These are phyloP conservation scores for Leptinotarsa texana DNA, from an alignment of 1,140 invertebrate genomes.

Conservation along the genomic window DNA sequence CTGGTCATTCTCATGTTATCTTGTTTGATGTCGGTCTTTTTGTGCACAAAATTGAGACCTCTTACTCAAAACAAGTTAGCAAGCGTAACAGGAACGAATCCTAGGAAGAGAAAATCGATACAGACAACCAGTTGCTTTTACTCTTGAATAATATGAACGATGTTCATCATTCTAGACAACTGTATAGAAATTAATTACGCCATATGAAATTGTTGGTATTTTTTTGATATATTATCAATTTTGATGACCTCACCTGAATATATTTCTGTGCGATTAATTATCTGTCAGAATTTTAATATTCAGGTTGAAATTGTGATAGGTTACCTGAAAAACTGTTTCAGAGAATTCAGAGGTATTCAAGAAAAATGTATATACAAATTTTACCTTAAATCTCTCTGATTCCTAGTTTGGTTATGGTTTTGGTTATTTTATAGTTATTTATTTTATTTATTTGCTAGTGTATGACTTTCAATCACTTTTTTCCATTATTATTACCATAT, in stretches of 20 bases:
- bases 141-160: not conserved
- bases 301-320: conserved; percentile 2
- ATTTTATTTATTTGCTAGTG: not conserved
- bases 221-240: not conserved
- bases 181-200: no score
- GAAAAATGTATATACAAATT: conserved; percentile 1
- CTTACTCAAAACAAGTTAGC: conserved; percentile 63
- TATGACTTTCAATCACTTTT: not conserved
- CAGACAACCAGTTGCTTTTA: not conserved
- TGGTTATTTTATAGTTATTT: not conserved
- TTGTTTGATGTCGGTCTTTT: conserved; percentile 80
- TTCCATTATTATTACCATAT: not conserved
- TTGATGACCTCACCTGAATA: not conserved
- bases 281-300: not conserved
- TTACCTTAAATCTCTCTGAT: not conserved
- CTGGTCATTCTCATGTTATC: conserved; percentile 79
- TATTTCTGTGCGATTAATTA: no score
- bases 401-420: not conserved
- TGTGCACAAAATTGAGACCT: conserved; percentile 77
- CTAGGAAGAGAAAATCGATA: not conserved
- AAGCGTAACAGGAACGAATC: not conserved
- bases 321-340: not conserved
- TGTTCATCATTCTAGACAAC: no score
- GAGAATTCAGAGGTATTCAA: not conserved
- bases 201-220: no score